Conservation (phyloP, 1,140 invertebrate genomes). For the Drosophila littoralis region DNA sequence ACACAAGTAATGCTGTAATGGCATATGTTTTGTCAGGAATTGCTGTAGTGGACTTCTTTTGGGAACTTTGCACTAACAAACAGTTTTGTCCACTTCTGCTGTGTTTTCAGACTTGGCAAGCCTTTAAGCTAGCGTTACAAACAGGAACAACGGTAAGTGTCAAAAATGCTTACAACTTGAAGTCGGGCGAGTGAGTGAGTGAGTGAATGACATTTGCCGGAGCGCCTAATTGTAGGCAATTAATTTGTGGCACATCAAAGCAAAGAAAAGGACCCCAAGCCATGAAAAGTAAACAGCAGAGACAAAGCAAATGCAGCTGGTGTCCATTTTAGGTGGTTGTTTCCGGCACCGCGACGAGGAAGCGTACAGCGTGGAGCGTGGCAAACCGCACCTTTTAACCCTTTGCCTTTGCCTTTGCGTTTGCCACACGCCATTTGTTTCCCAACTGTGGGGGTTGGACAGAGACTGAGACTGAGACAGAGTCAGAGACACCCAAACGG, state of each 20-base stretch:
- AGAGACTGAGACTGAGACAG: background rate
- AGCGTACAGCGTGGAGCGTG: constrained; percentile 35
- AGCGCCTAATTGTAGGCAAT: constrained; percentile 84
- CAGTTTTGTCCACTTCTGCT: constrained; percentile 32
- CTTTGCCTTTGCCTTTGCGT: constrained; percentile 41
- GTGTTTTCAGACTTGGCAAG: constrained; percentile 58
- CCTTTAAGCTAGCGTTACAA: constrained; percentile 69
- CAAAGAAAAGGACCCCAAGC: constrained; percentile 47
- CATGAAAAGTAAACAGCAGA: constrained; percentile 59
- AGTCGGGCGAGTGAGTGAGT: background rate
- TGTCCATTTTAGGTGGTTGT: constrained; percentile 59
- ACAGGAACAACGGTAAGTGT: constrained; percentile 75
- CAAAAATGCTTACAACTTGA: constrained; percentile 49
- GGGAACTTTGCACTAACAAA: constrained; percentile 72
- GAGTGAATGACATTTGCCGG: constrained; percentile 73
- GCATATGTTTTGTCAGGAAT: constrained; percentile 71
- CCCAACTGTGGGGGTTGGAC: constrained; percentile 24
- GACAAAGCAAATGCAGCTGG: constrained; percentile 79
- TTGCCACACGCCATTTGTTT: constrained; percentile 61
- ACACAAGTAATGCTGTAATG: constrained; percentile 68
- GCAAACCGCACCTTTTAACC: constrained; percentile 82
- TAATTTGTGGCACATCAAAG: constrained; percentile 84
- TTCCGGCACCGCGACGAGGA: constrained; percentile 56
- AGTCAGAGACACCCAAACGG: constrained; percentile 45
- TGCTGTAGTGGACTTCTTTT: constrained; percentile 35